A percentile compares a stretch with the other conserved stretches of the same genome.
These are phyloP conservation scores for Sphenodon punctatus DNA, from an alignment of 2,797 vertebrate species.

Conservation along the genomic window DNA sequence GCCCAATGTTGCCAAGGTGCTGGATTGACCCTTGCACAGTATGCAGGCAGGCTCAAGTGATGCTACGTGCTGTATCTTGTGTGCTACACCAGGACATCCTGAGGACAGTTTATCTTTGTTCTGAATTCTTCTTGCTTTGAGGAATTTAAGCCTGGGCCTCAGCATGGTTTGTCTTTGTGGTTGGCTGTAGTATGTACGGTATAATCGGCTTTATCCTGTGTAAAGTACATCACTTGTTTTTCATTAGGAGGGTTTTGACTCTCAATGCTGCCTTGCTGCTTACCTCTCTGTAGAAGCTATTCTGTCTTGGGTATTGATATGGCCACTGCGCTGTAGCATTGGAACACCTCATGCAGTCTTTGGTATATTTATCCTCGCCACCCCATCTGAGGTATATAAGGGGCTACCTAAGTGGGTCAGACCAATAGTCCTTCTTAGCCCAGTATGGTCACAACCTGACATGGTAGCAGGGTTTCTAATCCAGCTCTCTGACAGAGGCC, in stretches of 20 bases:
- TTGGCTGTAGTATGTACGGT: not conserved
- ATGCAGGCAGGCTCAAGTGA: not conserved
- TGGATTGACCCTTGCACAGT: not conserved
- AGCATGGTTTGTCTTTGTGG: not conserved
- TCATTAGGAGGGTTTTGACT: not conserved
- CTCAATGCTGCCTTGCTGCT: too few relatives aligned
- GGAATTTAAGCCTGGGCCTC: not conserved
- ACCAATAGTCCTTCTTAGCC: too few relatives aligned
- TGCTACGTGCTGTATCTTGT: not conserved
- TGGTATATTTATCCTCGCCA: too few relatives aligned
- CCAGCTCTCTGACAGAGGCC: too few relatives aligned
- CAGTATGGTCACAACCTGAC: too few relatives aligned
- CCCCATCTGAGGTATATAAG: too few relatives aligned
- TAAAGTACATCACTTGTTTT: not conserved
- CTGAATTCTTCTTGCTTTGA: accelerated
- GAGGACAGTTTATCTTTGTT: not conserved
- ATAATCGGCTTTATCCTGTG: not conserved
- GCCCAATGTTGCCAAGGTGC: accelerated
- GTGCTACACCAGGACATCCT: not conserved
- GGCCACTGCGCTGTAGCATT: too few relatives aligned
- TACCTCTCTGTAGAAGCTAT: not conserved
- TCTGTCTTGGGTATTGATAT: not conserved
- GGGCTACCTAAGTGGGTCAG: too few relatives aligned
- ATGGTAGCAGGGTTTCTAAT: too few relatives aligned
- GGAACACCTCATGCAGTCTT: too few relatives aligned